Percentiles rank a stretch among this genome's conserved stretches.
phyloP scores from a whole-genome alignment of 2,113 vertebrate genomes.

The Stigmatopora nigra region DNA sequence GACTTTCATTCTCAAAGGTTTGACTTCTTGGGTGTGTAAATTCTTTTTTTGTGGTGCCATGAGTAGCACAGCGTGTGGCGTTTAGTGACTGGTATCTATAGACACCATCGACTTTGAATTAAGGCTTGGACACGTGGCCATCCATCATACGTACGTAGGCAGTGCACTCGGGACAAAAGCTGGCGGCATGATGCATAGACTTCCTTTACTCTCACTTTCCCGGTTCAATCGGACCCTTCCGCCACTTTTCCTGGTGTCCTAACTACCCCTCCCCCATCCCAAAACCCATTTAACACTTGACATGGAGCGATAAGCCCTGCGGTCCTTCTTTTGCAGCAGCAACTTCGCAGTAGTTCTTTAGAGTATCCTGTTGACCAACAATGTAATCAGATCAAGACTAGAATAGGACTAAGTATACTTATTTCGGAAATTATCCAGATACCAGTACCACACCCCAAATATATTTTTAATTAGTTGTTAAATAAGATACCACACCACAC shows the following conservation, averaged over 20 bases:
- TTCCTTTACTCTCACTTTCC: slow-evolving; percentile 36
- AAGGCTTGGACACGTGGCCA: slow-evolving; percentile 45
- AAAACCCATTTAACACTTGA: slow-evolving; percentile 16
- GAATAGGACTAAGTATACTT: background rate
- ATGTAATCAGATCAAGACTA: background rate
- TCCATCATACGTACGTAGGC: slow-evolving; percentile 50
- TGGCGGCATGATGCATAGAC: slow-evolving; percentile 61
- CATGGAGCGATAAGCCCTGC: background rate
- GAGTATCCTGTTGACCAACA: background rate
- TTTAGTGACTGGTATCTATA: slow-evolving; percentile 66
- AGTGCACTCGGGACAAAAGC: slow-evolving; percentile 39
- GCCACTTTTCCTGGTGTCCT: slow-evolving; percentile 1
- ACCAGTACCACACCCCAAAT: no score
- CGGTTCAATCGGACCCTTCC: slow-evolving; percentile 51
- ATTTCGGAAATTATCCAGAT: no score
- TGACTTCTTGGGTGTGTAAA: background rate
- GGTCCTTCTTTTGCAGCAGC: background rate
- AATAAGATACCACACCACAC: no score
- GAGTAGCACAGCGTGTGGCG: slow-evolving; percentile 24
- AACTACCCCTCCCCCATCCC: slow-evolving; percentile 9
- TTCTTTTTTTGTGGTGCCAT: background rate
- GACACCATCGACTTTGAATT: slow-evolving; percentile 63
- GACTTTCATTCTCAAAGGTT: background rate
- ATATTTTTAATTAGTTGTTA: no score
- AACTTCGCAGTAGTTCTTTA: background rate